Evolutionary conservation across 2,113 vertebrate species (phyloP), one percentile per base, ranked within the genome.

Genomic region (Anas platyrhynchos): DNA sequence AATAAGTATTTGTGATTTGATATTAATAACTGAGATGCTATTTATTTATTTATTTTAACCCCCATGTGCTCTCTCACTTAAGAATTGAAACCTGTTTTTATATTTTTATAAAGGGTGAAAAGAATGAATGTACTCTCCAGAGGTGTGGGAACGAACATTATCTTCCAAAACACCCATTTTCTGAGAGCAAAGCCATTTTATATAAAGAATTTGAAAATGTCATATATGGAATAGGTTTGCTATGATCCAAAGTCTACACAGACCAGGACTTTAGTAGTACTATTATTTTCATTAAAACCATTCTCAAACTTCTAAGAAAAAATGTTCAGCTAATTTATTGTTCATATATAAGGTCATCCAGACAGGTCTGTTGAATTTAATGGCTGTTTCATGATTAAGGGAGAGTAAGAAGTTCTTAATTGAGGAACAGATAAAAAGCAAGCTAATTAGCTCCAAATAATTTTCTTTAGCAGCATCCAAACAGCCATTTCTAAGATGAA

Each of bases 371-470:
- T 97, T 98, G 97, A 98, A 97, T 96, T 93, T 97, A 97, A 97
- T 97, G 95, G 96, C 88, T 97, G 75, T 96, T 98, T 97, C 95
- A 97, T 94, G 91, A 97, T 98, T 98, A 98, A 97, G 94, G 83
- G 84, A 96, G 88, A 95, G 83, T 91, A 63, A 95, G 96, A 96
- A 93, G 95, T 96, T 97, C 96, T 97, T 98, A 98, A 98, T 98
- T 97, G 97, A 97, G 89, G 95, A 95, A 96, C 92, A 93, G 96
- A 97, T 97, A 98, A 98, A 96, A 98, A 97, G 96, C 96, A 83
- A 97, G 92, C 98, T 97, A 98, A 98, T 98, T 98, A 98, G 97
- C 97, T 96, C 96, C 96, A 95, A 95, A 95, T 79, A 44, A 92
- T 74, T 96, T 98, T 98, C 96, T 97, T 97, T 84, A 90, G 96